These are phyloP conservation scores for Austrolebias charrua DNA, from an alignment of 2,797 vertebrate species.

Conservation along the genomic window DNA sequence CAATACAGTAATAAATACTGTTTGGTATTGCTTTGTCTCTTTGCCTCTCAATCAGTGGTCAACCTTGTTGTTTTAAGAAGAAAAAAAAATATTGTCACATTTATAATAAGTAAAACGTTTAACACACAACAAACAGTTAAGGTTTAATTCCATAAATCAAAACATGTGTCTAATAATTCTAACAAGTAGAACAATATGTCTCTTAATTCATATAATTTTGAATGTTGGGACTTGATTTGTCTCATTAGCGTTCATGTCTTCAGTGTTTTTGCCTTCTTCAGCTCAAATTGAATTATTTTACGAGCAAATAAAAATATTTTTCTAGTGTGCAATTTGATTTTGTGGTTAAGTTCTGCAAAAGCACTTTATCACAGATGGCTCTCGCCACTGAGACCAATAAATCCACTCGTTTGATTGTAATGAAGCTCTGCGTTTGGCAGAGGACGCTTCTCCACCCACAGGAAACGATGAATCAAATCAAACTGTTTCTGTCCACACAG, in stretches of 20 bases:
- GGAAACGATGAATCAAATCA: constrained; percentile 47
- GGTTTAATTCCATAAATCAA: constrained; percentile 1
- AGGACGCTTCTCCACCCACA: constrained; percentile 41
- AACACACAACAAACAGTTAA: not conserved
- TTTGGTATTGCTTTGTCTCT: too few species aligned
- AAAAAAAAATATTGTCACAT: too few species aligned
- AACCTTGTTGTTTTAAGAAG: too few species aligned
- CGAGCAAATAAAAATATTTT: not conserved
- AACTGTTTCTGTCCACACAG: constrained; percentile 26
- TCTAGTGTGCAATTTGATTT: not conserved
- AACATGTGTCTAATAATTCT: too few species aligned
- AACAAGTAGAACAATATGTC: not conserved
- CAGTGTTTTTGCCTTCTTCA: not conserved
- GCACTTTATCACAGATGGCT: constrained; percentile 17
- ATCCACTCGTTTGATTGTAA: constrained; percentile 40
- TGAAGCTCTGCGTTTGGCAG: constrained; percentile 26
- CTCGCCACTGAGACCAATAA: constrained; percentile 28
- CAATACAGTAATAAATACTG: too few species aligned
- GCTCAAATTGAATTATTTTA: not conserved
- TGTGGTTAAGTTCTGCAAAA: constrained; percentile 13
- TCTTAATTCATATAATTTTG: not conserved
- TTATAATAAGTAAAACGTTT: too few species aligned
- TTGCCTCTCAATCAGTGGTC: too few species aligned
- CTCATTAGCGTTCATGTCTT: not conserved
- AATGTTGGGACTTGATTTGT: not conserved